Evolutionary conservation across 2,113 vertebrate genomes (phyloP).

Genomic region (Leucoraja erinaceus): DNA sequence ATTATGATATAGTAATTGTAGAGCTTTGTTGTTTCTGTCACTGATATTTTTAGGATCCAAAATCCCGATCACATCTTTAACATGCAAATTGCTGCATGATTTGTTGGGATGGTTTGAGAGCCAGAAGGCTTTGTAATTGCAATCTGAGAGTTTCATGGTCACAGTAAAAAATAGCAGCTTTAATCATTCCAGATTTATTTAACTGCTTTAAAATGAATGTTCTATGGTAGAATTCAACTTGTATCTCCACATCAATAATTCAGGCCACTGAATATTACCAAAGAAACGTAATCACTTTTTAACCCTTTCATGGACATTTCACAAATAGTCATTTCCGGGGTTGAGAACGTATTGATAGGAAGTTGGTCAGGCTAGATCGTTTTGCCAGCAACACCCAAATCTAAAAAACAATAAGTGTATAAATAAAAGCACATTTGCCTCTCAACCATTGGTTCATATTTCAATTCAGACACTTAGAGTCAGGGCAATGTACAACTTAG

Average conservation of each 20-base stretch:
- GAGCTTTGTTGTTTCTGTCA: no score
- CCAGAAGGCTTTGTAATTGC: no score
- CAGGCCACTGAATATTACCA: no score
- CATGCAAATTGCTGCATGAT: background rate
- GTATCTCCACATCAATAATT: no score
- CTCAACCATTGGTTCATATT: background rate
- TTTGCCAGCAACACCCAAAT: background rate
- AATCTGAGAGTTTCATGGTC: no score
- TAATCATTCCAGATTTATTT: no score
- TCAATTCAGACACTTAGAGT: background rate
- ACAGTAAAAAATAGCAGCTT: no score
- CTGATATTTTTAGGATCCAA: background rate
- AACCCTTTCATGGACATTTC: background rate
- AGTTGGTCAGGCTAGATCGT: background rate
- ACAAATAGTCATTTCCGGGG: background rate
- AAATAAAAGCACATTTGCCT: background rate
- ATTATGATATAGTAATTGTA: no score
- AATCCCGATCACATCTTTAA: background rate
- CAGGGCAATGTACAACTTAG: no score
- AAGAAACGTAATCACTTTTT: background rate
- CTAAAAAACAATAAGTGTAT: no score
- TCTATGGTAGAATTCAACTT: no score
- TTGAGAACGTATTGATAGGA: background rate
- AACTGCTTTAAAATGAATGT: no score
- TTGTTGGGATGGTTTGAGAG: background rate